phyloP scores from a whole-genome alignment of 2,888 invertebrate species.

The Drosophila infuscata region DNA sequence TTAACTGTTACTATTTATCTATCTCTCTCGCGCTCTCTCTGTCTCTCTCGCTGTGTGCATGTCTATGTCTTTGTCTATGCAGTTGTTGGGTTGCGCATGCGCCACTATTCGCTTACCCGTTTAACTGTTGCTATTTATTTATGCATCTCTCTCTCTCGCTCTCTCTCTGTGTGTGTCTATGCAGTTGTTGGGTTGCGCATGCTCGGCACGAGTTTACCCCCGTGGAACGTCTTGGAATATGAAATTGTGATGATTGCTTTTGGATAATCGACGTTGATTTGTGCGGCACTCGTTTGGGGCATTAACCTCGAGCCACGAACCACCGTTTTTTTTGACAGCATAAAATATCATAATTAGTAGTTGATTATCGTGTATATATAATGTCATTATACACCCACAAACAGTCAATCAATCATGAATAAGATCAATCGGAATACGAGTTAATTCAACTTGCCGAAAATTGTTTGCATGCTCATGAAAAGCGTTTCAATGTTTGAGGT shows the following conservation, averaged over 20 bases:
- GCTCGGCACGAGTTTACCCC: conserved; percentile 56
- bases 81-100: neutral
- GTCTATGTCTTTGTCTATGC: too few relatives aligned
- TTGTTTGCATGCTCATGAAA: conserved; percentile 62
- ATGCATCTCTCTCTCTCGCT: neutral
- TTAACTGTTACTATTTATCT: conserved; percentile 13
- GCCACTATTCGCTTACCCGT: neutral
- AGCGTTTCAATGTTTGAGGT: conserved; percentile 71
- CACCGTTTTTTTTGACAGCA: neutral
- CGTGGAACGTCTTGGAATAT: conserved; percentile 11
- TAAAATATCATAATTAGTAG: neutral
- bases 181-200: conserved; percentile 44
- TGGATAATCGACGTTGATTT: conserved; percentile 31
- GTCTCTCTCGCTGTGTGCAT: neutral
- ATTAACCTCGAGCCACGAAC: conserved; percentile 28
- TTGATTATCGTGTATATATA: neutral
- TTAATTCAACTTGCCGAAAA: conserved; percentile 61
- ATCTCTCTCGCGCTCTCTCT: neutral
- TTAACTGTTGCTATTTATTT: conserved; percentile 13
- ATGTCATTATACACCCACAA: neutral
- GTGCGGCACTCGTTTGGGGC: conserved; percentile 14
- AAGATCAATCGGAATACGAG: conserved; percentile 14
- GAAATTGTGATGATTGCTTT: conserved; percentile 23
- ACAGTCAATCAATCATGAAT: conserved; percentile 6
- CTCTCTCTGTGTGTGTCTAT: neutral